These are phyloP conservation scores for Macrophya annulata DNA, from an alignment of 2,888 invertebrate species.

Conservation along the genomic window DNA sequence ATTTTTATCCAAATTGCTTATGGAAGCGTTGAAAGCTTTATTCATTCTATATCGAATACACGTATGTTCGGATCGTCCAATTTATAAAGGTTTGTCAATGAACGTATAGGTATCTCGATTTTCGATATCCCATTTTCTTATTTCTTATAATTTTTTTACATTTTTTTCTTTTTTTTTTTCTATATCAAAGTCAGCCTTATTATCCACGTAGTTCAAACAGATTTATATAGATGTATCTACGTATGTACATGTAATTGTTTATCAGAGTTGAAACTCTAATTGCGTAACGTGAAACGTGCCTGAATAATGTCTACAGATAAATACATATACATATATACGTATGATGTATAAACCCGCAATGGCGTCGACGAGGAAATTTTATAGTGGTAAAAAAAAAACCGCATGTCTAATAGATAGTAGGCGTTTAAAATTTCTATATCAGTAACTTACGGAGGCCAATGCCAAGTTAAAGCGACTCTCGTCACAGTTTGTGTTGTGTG, in stretches of 20 bases:
- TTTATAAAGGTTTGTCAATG: not conserved
- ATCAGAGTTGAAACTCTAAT: constrained; percentile 17
- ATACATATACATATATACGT: not conserved
- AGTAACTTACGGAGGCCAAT: constrained; percentile 47
- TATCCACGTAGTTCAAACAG: not conserved
- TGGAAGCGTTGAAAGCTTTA: not conserved
- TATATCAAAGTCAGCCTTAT: not conserved
- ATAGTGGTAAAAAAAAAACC: not conserved
- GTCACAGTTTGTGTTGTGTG: constrained; percentile 12
- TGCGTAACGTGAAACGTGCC: constrained; percentile 17
- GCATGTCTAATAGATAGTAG: constrained; percentile 15
- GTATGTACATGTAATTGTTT: constrained; percentile 11
- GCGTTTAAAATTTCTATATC: constrained; percentile 39
- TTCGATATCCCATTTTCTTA: not conserved
- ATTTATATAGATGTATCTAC: too few species aligned
- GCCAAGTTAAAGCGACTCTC: constrained; percentile 42
- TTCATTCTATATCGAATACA: not conserved
- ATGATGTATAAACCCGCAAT: not conserved
- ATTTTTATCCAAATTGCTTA: not conserved
- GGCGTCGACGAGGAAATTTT: not conserved
- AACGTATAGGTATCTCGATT: not conserved
- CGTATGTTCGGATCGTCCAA: not conserved
- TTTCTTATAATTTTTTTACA: not conserved
- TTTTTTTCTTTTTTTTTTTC: not conserved
- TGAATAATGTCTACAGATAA: not conserved